A percentile compares a stretch with the other conserved stretches of the same genome.
phyloP scores from a whole-genome alignment of 2,797 vertebrate genomes.

The Pitangus sulphuratus region DNA sequence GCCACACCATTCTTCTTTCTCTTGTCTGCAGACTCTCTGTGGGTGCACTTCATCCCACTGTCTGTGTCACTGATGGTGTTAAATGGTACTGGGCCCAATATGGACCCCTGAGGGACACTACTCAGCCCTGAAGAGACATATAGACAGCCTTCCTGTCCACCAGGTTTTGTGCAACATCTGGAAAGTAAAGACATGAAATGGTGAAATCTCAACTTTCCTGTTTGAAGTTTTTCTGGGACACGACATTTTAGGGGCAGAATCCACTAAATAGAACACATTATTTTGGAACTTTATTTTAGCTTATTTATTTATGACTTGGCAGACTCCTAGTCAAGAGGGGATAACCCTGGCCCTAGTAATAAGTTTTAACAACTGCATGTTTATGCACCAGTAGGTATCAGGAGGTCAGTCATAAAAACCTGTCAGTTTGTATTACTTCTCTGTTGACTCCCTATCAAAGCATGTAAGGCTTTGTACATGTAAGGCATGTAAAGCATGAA shows the following conservation, averaged over 20 bases:
- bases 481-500: constrained; percentile 37
- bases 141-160: background rate
- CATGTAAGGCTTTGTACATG: constrained; percentile 37
- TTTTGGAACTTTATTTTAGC: constrained; percentile 37
- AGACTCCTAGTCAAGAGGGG: constrained; percentile 36
- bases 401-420: constrained; percentile 61
- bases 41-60: background rate
- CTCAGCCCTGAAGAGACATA: background rate
- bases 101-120: background rate
- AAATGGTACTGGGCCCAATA: fast-evolving
- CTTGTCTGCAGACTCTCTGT: background rate
- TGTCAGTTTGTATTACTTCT: constrained; percentile 63
- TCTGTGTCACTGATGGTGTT: background rate
- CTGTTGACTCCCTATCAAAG: constrained; percentile 34
- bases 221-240: background rate
- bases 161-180: background rate
- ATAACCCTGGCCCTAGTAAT: constrained; percentile 41
- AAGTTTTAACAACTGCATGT: constrained; percentile 49
- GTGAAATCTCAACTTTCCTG: background rate
- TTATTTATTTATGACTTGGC: constrained; percentile 45
- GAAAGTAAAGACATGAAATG: background rate
- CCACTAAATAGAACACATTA: background rate
- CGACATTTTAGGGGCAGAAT: constrained; percentile 5
- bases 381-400: constrained; percentile 58
- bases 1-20: fast-evolving